A percentile compares a stretch with the other conserved stretches of the same genome.
These are phyloP conservation scores for Brachionus paranguensis DNA, from an alignment of 1,140 invertebrate genomes.

Conservation along the genomic window DNA sequence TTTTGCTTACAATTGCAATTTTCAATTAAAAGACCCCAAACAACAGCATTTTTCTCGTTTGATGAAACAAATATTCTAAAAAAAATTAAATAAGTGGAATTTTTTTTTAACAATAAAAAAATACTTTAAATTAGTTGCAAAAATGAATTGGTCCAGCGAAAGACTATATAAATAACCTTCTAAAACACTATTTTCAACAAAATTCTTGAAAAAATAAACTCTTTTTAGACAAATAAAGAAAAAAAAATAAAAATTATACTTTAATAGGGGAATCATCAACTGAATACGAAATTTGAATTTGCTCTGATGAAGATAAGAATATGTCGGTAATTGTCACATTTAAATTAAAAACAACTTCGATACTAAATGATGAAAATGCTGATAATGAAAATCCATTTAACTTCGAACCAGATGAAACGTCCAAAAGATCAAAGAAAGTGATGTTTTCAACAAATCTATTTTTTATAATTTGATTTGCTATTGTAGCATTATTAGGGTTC, in stretches of 20 bases:
- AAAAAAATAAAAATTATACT: no score
- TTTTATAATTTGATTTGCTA: background rate
- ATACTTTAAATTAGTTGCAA: background rate
- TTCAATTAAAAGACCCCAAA: background rate
- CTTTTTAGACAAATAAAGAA: no score
- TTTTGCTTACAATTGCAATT: background rate
- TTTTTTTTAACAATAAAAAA: no score
- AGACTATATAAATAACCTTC: background rate
- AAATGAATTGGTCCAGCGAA: no score
- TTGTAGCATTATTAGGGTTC: background rate
- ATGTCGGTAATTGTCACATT: background rate
- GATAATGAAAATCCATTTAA: background rate
- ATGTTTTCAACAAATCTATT: background rate
- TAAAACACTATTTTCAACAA: background rate
- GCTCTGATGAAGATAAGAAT: background rate
- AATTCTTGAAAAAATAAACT: background rate
- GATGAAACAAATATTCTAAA: background rate
- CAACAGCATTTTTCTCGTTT: background rate
- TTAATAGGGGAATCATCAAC: background rate
- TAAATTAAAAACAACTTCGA: background rate
- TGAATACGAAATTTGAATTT: background rate
- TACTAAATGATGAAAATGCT: background rate
- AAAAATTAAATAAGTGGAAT: background rate
- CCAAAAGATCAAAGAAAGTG: background rate
- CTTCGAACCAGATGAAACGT: background rate